These are phyloP conservation scores for Sparus aurata DNA, from an alignment of 2,797 vertebrate genomes.

Conservation along the genomic window DNA sequence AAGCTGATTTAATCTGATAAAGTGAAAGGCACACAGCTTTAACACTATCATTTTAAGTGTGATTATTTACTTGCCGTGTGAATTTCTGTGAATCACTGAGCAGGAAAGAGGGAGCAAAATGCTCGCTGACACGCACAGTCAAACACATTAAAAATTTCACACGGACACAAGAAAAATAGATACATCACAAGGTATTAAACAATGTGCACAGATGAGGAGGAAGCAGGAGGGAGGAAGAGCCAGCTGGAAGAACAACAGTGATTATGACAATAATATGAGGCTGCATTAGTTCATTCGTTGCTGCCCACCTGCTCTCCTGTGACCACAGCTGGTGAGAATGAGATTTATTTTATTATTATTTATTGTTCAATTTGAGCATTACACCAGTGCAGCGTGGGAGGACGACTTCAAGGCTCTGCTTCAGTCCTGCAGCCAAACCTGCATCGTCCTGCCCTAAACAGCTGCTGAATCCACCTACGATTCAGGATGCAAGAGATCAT, in stretches of 20 bases:
- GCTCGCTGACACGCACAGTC: slow-evolving; percentile 6
- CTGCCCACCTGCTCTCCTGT: slow-evolving; percentile 37
- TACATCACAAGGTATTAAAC: slow-evolving; percentile 29
- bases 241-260: slow-evolving; percentile 25
- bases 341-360: slow-evolving; percentile 5
- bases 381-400: not conserved
- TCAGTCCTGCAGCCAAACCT: not conserved
- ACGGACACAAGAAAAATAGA: slow-evolving; percentile 33
- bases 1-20: slow-evolving; percentile 31
- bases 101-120: not conserved
- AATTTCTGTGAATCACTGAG: slow-evolving; percentile 30
- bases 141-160: slow-evolving; percentile 33
- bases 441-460: not conserved
- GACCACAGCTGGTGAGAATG: slow-evolving; percentile 25
- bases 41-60: slow-evolving; percentile 2
- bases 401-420: not conserved
- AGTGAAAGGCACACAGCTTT: slow-evolving; percentile 12
- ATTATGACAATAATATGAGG: slow-evolving; percentile 13
- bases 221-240: slow-evolving; percentile 3
- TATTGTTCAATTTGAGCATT: not conserved
- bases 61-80: slow-evolving; percentile 36
- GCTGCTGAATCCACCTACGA: slow-evolving; percentile 11
- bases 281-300: slow-evolving; percentile 5
- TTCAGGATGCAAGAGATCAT: not conserved
- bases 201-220: slow-evolving; percentile 16